A percentile compares a stretch with the other conserved stretches of the same genome.
These are phyloP conservation scores for Tineola bisselliella DNA, from an alignment of 2,888 invertebrate species.

Conservation along the genomic window DNA sequence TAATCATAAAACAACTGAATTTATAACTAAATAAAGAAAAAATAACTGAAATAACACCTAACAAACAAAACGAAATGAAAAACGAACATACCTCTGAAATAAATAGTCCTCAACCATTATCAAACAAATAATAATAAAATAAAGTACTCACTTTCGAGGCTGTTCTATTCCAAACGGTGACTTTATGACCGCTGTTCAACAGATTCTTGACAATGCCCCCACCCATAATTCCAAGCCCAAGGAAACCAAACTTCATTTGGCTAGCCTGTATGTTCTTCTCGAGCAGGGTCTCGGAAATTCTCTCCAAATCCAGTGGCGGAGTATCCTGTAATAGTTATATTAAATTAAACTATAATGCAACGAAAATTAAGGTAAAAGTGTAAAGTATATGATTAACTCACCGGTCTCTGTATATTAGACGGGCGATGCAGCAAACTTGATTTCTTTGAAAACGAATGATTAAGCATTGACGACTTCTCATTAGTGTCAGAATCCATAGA, in stretches of 20 bases:
- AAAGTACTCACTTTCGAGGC: conserved; percentile 81
- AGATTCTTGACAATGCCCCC: conserved; percentile 95
- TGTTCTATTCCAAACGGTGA: conserved; percentile 94
- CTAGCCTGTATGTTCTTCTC: conserved; percentile 89
- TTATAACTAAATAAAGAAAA: too few relatives aligned
- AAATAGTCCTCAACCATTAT: neutral
- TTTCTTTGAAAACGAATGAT: conserved; percentile 64
- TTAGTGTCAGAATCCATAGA: conserved; percentile 53
- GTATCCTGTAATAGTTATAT: conserved; percentile 69
- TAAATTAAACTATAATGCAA: neutral
- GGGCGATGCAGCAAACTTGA: conserved; percentile 74
- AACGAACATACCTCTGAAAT: neutral
- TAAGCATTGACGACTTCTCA: conserved; percentile 68
- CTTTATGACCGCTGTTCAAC: conserved; percentile 91
- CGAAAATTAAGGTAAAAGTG: neutral
- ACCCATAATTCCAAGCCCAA: conserved; percentile 96
- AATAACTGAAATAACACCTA: neutral
- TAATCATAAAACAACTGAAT: too few relatives aligned
- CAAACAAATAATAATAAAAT: neutral
- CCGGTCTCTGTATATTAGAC: conserved; percentile 73
- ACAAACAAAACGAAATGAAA: neutral
- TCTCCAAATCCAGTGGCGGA: conserved; percentile 79
- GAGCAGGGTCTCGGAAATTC: conserved; percentile 78
- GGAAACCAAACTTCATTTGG: conserved; percentile 89
- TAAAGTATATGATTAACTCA: conserved; percentile 53